Base-by-base conservation (phyloP, 2,888 invertebrate genomes). In the Lithophane ornitopus region DNA sequence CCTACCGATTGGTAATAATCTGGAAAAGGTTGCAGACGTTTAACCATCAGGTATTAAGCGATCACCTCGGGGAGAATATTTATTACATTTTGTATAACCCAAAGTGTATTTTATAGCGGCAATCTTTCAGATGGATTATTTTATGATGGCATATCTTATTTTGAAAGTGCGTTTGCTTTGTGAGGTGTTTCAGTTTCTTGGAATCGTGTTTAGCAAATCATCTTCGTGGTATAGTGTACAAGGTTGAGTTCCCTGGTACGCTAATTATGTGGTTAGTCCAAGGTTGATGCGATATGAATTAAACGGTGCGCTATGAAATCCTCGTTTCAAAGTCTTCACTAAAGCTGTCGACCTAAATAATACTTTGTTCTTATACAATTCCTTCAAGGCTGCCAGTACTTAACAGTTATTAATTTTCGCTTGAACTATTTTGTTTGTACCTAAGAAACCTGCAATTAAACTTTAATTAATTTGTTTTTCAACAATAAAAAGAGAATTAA, bases 21-120 rank as follows among this genome's bases (percentile, higher is more conserved):
- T 91, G 88, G 74, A 82, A 89, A 89, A 91, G 90, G 91, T 91
- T 91, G 88, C 87, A 92, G 90, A 90, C 90, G 90, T 92, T 92
- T 91, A 90, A 89, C 80, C 88, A 88, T 88, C 89, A 90, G 88
- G 88, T 88, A 89, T 87, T 88, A 91, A 92, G 89, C 89, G 89
- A 91, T 90, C 87, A 90, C 89, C 89, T 89, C 83, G 78, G 84
- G 87, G 88, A 87, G 83, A 86, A 83, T 80, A 83, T 86, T 88
- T 89, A 90, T 88, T 87, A 89, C 87, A 89, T 86, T 88, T 84
- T 86, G 84, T 88, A 88, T 84, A 87, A 81, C 81, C 75, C 62
- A 70, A 81, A 83, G 73, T 74, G 79, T 78, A 78, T 83, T 82
- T 80, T 73, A 77, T 84, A 74, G 41, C 79, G 59, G 75, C 49